Percentiles rank a stretch among this genome's conserved stretches.
phyloP scores from a whole-genome alignment of 2,888 invertebrate species.

The Drosophila tanythrix region DNA sequence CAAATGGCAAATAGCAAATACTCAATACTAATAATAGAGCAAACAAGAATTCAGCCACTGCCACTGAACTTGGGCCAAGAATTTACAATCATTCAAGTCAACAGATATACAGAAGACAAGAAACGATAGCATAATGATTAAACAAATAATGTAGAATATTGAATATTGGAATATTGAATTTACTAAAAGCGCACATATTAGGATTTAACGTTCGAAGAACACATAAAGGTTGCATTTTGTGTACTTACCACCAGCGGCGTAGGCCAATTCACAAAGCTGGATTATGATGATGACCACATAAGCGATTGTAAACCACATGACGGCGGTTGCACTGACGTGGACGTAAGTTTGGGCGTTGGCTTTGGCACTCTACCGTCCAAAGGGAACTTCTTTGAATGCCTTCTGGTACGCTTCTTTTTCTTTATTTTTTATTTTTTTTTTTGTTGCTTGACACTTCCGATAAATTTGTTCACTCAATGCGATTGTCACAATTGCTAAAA shows the following conservation, averaged over 20 bases:
- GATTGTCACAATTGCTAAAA: conserved; percentile 53
- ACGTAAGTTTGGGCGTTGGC: conserved; percentile 30
- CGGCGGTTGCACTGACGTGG: conserved; percentile 65
- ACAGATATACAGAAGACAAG: too few relatives aligned
- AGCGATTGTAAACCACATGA: conserved; percentile 84
- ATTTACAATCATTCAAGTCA: background rate
- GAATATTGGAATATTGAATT: background rate
- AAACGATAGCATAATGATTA: background rate
- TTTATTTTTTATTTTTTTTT: background rate
- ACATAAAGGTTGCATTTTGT: background rate
- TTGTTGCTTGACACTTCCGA: conserved; percentile 15
- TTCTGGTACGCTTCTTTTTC: conserved; percentile 12
- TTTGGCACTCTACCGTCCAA: conserved; percentile 21
- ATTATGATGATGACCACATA: conserved; percentile 84
- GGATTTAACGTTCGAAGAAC: background rate
- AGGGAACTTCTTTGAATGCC: conserved; percentile 20
- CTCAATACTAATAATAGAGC: background rate
- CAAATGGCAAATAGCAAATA: background rate
- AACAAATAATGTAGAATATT: background rate
- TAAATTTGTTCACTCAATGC: conserved; percentile 49
- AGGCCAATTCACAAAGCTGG: conserved; percentile 84
- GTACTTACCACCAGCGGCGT: conserved; percentile 85
- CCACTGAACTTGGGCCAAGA: background rate
- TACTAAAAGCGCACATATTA: background rate
- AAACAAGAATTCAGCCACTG: background rate